phyloP scores from a whole-genome alignment of 2,113 vertebrate genomes.

The Girardinichthys multiradiatus region DNA sequence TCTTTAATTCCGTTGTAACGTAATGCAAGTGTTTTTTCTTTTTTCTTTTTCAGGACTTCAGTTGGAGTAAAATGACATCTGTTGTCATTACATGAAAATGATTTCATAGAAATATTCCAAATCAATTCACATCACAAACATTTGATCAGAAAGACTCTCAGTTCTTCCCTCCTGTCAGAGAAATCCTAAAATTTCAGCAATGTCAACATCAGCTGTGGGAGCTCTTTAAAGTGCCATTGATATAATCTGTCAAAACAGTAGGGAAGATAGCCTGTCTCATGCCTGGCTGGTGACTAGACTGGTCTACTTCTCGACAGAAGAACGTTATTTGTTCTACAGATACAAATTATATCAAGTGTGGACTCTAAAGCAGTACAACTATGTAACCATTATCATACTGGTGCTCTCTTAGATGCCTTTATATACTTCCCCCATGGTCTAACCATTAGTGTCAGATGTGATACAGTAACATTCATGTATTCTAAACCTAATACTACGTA shows the following conservation, averaged over 20 bases:
- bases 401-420: conserved; percentile 23
- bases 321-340: conserved; percentile 20
- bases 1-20: conserved; percentile 44
- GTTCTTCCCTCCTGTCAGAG: conserved; percentile 30
- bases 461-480: conserved; percentile 51
- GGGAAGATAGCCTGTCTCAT: conserved; percentile 48
- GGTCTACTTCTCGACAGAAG: conserved; percentile 42
- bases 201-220: conserved; percentile 54
- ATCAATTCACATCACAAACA: conserved; percentile 47
- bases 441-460: conserved; percentile 51
- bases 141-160: conserved; percentile 21
- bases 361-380: conserved; percentile 1
- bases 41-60: conserved; percentile 36
- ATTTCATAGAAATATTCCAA: conserved; percentile 21
- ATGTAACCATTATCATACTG: conserved; percentile 11
- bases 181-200: conserved; percentile 18
- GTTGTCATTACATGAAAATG: conserved; percentile 48
- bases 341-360: conserved; percentile 20
- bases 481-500: conserved; percentile 42
- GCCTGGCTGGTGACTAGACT: conserved; percentile 33
- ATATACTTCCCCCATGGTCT: conserved; percentile 28
- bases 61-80: conserved; percentile 43
- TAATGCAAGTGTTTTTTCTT: conserved; percentile 34
- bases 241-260: conserved; percentile 59
- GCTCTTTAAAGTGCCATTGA: conserved; percentile 41